Base-by-base conservation (phyloP, 2,113 vertebrate genomes). In the Terrapene triunguis region DNA sequence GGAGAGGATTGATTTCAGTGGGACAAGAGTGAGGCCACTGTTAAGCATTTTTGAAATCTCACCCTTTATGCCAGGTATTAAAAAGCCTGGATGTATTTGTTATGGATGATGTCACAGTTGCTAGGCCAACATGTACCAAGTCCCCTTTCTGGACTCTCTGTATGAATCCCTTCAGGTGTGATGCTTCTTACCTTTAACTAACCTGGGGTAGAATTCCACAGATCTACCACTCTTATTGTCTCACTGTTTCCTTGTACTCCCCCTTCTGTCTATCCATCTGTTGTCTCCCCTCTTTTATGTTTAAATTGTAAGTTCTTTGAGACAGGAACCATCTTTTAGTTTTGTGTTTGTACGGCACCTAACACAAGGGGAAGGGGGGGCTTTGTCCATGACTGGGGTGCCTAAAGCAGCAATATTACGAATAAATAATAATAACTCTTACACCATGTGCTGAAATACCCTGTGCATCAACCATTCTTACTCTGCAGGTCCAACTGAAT, bases 391-490 rank as follows among this genome's bases (percentile, higher is more conserved):
- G n/a, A 38, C 35, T 38, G 35, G 17, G 35, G 19, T n/a, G n/a
- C n/a, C n/a, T 38, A 38, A 72, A n/a, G 32, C 4, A 10, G 19
- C 17, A 8, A 38, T 38, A 72, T 38, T n/a, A 72, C 35, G 38
- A 21, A 69, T n/a, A 69, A 69, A 16, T 16, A 35, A 59, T 29
- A 65, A 38, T 10, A 72, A 19, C 35, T 19, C 17, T 69, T 69
- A 38, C 35, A 38, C 35, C 17, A 3, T 38, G 65, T 72, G 19
- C 65, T 21, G 19, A 38, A 72, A 72, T 38, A 38, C 65, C 59
- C 32, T 17, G 14, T 35, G 14, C 32, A 65, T 47, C 17, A 12
- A 59, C 17, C 8, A 2, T 69, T 0, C 0, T 55, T 62, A 10
- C 55, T 89, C 48, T 72, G 85, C 38, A 48, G 53, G 72, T 65